Conservation (phyloP, 2,888 invertebrate genomes). For the Dryocosmus kuriphilus region DNA sequence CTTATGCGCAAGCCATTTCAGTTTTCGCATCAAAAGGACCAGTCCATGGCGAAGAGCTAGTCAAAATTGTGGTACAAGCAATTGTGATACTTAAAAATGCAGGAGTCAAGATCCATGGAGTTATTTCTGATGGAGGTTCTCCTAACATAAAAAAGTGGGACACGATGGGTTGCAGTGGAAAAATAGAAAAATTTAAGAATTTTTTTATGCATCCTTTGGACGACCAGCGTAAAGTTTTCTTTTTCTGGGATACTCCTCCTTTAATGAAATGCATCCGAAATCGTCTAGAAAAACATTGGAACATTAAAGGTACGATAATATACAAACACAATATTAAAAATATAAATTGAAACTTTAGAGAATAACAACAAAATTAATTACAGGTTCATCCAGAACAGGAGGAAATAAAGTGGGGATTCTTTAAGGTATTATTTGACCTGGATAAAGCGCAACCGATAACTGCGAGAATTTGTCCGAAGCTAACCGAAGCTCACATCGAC, state of each 20-base stretch:
- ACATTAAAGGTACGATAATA: slow-evolving; percentile 18
- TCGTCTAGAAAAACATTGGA: slow-evolving; percentile 46
- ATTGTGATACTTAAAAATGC: slow-evolving; percentile 52
- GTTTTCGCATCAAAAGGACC: slow-evolving; percentile 53
- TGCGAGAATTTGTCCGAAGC: slow-evolving; percentile 44
- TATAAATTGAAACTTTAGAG: too few species aligned
- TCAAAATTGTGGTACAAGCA: slow-evolving; percentile 51
- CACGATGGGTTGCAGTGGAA: slow-evolving; percentile 47
- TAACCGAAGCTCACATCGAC: slow-evolving; percentile 47
- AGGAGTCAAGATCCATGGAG: slow-evolving; percentile 53
- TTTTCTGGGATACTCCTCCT: slow-evolving; percentile 57
- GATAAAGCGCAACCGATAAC: slow-evolving; percentile 41
- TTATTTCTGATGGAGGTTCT: slow-evolving; percentile 54
- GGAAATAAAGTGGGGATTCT: slow-evolving; percentile 47
- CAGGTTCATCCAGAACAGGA: slow-evolving; percentile 40
- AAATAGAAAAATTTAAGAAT: too few species aligned
- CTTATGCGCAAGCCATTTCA: slow-evolving; percentile 52
- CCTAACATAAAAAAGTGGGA: slow-evolving; percentile 56
- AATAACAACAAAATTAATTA: neutral
- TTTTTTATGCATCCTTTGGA: slow-evolving; percentile 54
- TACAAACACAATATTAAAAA: neutral
- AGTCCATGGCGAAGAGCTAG: slow-evolving; percentile 45
- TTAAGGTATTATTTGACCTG: slow-evolving; percentile 44
- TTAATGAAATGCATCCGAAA: slow-evolving; percentile 58
- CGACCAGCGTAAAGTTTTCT: slow-evolving; percentile 49